Percentiles rank a stretch among this genome's conserved stretches.
Conservation (phyloP, 2,888 invertebrate species). For the Xestia rhomboidea region DNA sequence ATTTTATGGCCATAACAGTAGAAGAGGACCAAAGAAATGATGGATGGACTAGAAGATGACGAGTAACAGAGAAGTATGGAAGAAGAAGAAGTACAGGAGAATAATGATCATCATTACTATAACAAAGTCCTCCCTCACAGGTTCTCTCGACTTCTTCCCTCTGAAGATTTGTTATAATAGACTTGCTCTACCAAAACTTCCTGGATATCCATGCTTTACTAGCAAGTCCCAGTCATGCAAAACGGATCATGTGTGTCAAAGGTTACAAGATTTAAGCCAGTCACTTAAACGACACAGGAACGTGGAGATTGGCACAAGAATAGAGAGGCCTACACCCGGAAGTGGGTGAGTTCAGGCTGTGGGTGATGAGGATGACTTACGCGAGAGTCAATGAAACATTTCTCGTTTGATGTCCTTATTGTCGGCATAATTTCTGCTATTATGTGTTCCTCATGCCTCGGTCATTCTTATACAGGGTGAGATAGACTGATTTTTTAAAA, state of each 20-base stretch:
- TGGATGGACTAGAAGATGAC: no score
- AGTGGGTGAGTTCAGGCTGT: no score
- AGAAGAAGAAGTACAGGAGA: no score
- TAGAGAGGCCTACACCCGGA: no score
- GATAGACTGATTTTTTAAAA: not conserved
- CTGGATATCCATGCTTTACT: not conserved
- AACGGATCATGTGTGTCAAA: not conserved
- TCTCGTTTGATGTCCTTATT: not conserved
- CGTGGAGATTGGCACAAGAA: no score
- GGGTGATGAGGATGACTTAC: no score
- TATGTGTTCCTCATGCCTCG: not conserved
- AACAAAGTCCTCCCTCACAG: not conserved
- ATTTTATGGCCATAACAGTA: no score
- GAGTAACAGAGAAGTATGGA: no score
- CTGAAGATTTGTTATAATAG: not conserved
- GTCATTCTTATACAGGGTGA: not conserved
- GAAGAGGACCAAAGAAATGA: no score
- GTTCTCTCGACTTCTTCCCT: not conserved
- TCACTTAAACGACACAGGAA: not conserved
- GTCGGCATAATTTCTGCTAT: not conserved
- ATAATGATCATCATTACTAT: not conserved
- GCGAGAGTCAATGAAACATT: not conserved
- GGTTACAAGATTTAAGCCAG: not conserved
- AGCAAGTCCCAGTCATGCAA: constrained; percentile 6
- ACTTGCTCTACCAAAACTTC: not conserved